Evolutionary conservation across 2,888 invertebrate genomes (phyloP).

Genomic region (Zootermopsis nevadensis): DNA sequence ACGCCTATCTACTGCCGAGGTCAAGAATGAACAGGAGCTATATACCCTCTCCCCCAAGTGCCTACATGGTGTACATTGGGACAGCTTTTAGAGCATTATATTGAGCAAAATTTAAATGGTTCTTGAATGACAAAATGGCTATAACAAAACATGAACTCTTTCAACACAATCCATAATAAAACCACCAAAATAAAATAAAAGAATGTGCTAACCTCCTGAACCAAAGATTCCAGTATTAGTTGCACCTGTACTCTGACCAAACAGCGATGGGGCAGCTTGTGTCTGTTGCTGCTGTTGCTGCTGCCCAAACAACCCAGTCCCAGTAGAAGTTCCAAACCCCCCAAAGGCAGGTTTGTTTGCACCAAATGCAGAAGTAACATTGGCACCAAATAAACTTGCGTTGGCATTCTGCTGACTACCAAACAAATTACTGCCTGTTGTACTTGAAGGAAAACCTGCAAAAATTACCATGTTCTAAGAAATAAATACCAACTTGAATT

Average conservation of each 20-base stretch:
- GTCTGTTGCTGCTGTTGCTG: conserved; percentile 58
- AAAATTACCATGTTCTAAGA: background rate
- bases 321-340: conserved; percentile 58
- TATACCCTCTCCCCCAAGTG: too few species aligned
- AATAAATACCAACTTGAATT: too few species aligned
- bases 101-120: too few species aligned
- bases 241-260: conserved; percentile 67
- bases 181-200: too few species aligned
- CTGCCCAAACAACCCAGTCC: conserved; percentile 74
- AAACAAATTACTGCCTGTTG: conserved; percentile 52
- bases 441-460: conserved; percentile 51
- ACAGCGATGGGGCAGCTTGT: conserved; percentile 62
- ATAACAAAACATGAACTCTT: too few species aligned
- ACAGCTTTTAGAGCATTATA: too few species aligned
- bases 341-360: conserved; percentile 72
- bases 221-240: conserved; percentile 64
- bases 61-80: too few species aligned
- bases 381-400: conserved; percentile 53
- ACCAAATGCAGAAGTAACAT: conserved; percentile 71
- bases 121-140: too few species aligned
- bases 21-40: too few species aligned
- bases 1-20: too few species aligned
- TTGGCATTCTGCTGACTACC: conserved; percentile 49
- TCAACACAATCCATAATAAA: too few species aligned
- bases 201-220: conserved; percentile 54